These are phyloP conservation scores for Chironomus tepperi DNA, from an alignment of 1,140 invertebrate species.

Conservation along the genomic window DNA sequence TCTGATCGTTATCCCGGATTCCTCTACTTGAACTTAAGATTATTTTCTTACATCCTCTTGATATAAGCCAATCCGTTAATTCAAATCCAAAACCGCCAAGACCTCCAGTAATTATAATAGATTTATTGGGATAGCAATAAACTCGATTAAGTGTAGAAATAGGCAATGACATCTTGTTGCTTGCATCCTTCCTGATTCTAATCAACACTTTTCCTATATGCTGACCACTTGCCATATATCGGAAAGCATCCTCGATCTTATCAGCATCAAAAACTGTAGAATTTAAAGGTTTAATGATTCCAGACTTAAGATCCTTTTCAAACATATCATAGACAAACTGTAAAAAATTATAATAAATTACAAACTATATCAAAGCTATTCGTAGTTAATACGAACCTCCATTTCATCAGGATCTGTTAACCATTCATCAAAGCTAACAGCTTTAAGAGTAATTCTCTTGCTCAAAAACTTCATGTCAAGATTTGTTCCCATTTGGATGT, in stretches of 20 bases:
- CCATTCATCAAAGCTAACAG: constrained; percentile 49
- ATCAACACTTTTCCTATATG: constrained; percentile 65
- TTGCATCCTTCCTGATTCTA: constrained; percentile 54
- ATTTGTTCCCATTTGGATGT: constrained; percentile 41
- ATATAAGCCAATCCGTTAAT: constrained; percentile 62
- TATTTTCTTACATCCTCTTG: constrained; percentile 58
- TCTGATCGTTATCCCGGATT: constrained; percentile 60
- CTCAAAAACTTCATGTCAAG: constrained; percentile 53
- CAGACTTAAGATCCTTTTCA: constrained; percentile 46
- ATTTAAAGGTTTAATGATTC: constrained; percentile 42
- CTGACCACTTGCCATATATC: constrained; percentile 60
- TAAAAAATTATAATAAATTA: neutral
- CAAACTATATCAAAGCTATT: neutral
- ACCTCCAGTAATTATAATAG: constrained; percentile 52
- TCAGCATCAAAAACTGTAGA: constrained; percentile 39
- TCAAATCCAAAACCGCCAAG: constrained; percentile 76
- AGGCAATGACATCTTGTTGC: neutral
- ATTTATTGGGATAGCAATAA: constrained; percentile 25
- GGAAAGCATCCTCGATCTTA: constrained; percentile 44
- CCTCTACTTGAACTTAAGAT: constrained; percentile 62
- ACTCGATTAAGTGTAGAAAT: neutral
- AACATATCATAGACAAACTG: constrained; percentile 43
- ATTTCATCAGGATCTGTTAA: constrained; percentile 42
- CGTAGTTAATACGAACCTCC: neutral
- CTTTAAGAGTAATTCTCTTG: constrained; percentile 61